Conservation (phyloP, 2,113 vertebrate genomes). For the Cepphus grylle region DNA sequence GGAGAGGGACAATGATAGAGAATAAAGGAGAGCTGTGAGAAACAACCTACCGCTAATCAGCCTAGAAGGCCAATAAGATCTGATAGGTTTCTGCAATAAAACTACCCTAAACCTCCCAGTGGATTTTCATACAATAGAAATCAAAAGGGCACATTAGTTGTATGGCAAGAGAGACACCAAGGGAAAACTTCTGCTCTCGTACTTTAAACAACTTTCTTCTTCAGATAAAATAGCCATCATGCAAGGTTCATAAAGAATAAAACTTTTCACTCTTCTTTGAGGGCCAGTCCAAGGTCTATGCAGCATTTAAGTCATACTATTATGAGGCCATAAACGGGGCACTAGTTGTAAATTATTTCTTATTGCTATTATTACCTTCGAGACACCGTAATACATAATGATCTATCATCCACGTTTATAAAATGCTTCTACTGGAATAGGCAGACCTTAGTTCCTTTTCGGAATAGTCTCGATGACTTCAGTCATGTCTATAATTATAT, state of each 20-base stretch:
- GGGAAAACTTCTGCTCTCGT: background rate
- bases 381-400: background rate
- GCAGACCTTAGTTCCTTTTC: background rate
- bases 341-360: slow-evolving; percentile 32
- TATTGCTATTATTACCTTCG: background rate
- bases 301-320: background rate
- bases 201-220: slow-evolving; percentile 27
- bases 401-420: background rate
- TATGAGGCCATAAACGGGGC: background rate
- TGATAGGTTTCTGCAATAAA: slow-evolving; percentile 47
- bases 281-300: slow-evolving; percentile 24
- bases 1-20: background rate
- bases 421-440: background rate
- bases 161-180: background rate
- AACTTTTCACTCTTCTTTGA: background rate
- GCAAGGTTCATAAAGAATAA: slow-evolving; percentile 22
- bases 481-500: background rate
- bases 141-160: slow-evolving; percentile 58
- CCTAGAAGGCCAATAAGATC: slow-evolving; percentile 27
- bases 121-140: slow-evolving; percentile 42
- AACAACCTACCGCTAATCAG: slow-evolving; percentile 14
- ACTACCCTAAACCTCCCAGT: slow-evolving; percentile 31
- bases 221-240: slow-evolving; percentile 38
- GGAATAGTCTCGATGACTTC: background rate
- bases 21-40: background rate